These are phyloP conservation scores for Pantherophis guttatus DNA, from an alignment of 2,113 vertebrate genomes.

Conservation along the genomic window DNA sequence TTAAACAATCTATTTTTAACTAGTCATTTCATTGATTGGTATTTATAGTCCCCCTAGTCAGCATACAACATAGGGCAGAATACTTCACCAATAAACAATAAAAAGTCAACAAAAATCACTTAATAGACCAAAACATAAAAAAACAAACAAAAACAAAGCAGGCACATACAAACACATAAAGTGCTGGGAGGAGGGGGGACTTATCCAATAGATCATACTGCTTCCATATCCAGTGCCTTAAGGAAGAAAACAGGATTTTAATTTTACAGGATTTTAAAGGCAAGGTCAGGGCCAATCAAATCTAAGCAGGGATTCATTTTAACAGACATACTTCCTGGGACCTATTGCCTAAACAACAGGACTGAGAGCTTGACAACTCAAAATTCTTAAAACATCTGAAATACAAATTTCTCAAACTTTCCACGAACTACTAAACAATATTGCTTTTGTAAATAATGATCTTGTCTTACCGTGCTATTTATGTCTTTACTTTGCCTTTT, in stretches of 20 bases:
- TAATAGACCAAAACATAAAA: not conserved
- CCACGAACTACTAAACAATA: not conserved
- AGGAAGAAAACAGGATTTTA: not conserved
- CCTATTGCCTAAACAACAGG: not conserved
- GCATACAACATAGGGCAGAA: not conserved
- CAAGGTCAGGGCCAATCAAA: not conserved
- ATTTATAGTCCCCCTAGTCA: not conserved
- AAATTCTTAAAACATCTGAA: not conserved
- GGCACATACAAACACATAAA: not conserved
- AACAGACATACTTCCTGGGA: not conserved
- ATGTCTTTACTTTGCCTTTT: constrained; percentile 16
- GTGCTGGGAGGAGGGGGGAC: too few species aligned
- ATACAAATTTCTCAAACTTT: not conserved
- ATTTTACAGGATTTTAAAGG: not conserved
- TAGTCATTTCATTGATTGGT: not conserved
- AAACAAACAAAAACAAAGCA: not conserved
- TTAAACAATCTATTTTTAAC: not conserved
- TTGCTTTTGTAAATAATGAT: not conserved
- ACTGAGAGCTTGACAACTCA: not conserved
- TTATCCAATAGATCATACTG: not conserved
- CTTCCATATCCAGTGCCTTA: not conserved
- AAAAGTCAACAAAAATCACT: not conserved
- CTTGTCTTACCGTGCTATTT: constrained; percentile 57
- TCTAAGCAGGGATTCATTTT: not conserved
- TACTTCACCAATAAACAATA: not conserved